Evolutionary conservation across 1,140 invertebrate genomes (phyloP).

Genomic region (Drosophila prosaltans): DNA sequence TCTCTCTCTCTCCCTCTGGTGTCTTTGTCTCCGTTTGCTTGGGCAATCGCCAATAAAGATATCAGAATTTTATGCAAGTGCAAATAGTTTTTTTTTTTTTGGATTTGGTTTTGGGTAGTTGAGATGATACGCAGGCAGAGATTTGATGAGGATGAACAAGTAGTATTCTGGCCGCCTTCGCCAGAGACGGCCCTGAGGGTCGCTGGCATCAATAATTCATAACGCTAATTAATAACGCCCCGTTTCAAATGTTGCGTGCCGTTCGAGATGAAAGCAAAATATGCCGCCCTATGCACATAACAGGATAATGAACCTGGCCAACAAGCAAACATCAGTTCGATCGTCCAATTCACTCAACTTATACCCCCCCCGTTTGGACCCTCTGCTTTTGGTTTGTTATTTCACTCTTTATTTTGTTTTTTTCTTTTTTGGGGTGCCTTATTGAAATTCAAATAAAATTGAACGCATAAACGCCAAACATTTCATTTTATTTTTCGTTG

Average conservation of each 20-base stretch:
- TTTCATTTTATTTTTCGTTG: constrained; percentile 29
- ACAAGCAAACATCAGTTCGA: too few relatives aligned
- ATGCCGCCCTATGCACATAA: constrained; percentile 63
- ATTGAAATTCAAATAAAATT: constrained; percentile 81
- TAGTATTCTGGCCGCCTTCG: constrained; percentile 26
- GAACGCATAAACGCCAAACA: background rate
- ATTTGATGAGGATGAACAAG: constrained; percentile 7
- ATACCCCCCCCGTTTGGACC: too few relatives aligned
- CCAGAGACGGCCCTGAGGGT: constrained; percentile 9
- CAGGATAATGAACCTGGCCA: constrained; percentile 70
- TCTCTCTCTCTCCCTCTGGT: background rate
- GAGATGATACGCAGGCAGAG: background rate
- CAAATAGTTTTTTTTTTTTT: constrained; percentile 14
- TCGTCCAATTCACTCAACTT: background rate
- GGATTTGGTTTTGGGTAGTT: too few relatives aligned
- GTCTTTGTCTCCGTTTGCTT: background rate
- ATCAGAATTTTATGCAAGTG: constrained; percentile 49
- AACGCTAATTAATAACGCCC: constrained; percentile 82
- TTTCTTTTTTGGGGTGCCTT: constrained; percentile 34
- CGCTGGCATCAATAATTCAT: constrained; percentile 75
- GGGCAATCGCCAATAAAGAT: constrained; percentile 56
- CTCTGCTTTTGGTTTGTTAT: too few relatives aligned
- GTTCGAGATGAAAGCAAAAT: constrained; percentile 64
- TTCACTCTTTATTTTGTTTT: background rate
- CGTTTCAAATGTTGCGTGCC: constrained; percentile 66